phyloP scores from a whole-genome alignment of 2,113 vertebrate genomes.

The Petaurus breviceps region DNA sequence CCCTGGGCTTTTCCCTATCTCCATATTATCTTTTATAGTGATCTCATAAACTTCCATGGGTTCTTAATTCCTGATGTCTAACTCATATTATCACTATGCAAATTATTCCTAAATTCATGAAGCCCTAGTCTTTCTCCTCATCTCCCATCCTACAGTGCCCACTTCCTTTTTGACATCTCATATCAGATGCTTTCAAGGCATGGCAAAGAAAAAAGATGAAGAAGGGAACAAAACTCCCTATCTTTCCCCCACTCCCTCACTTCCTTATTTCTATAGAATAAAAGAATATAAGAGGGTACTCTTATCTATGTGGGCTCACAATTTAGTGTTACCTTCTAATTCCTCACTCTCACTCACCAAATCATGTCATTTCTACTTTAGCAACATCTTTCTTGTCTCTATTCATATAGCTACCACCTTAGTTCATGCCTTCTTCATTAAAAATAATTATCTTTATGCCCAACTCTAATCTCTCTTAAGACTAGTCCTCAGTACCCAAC shows the following conservation, averaged over 20 bases:
- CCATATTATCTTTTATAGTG: not conserved
- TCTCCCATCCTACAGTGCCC: not conserved
- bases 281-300: no score
- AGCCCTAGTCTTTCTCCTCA: not conserved
- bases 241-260: not conserved
- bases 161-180: not conserved
- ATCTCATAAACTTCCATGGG: not conserved
- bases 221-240: not conserved
- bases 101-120: not conserved
- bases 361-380: not conserved
- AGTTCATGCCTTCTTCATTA: not conserved
- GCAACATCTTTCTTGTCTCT: not conserved
- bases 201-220: not conserved
- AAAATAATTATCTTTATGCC: not conserved
- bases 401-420: not conserved
- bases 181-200: not conserved
- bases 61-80: not conserved
- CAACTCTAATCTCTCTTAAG: not conserved
- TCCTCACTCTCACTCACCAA: not conserved
- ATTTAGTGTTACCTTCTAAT: not conserved
- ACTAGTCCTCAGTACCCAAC: not conserved
- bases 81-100: no score
- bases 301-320: not conserved
- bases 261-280: not conserved
- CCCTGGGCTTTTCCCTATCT: not conserved